Conservation (phyloP, 2,888 invertebrate species). For the Zygaena filipendulae region DNA sequence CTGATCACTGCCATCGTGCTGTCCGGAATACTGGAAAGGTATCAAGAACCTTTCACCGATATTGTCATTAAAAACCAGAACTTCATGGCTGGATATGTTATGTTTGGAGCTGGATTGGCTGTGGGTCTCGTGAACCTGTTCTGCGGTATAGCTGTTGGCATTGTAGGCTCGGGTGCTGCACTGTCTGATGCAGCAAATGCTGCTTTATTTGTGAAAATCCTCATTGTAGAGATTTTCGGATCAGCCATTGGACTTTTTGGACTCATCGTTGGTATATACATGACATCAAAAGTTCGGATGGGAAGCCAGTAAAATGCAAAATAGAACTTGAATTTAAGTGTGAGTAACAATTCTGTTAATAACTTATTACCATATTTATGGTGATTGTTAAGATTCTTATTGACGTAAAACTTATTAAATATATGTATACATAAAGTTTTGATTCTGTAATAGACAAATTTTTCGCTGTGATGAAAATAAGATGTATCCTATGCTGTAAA, state of each 20-base stretch:
- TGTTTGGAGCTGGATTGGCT: slow-evolving; percentile 96
- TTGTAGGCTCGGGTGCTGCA: slow-evolving; percentile 98
- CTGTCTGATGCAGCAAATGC: slow-evolving; percentile 98
- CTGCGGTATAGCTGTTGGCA: slow-evolving; percentile 95
- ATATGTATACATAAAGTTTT: slow-evolving; percentile 2
- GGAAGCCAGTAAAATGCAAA: slow-evolving; percentile 69
- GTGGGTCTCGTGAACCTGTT: slow-evolving; percentile 97
- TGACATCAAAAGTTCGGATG: slow-evolving; percentile 87
- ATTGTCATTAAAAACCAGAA: slow-evolving; percentile 69
- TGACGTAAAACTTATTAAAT: background rate
- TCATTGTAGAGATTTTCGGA: slow-evolving; percentile 99
- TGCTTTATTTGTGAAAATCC: slow-evolving; percentile 95
- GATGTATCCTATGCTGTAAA: too few species aligned
- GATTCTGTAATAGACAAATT: too few species aligned
- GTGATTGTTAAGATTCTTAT: background rate
- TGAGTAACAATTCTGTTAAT: slow-evolving; percentile 34
- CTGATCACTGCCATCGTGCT: slow-evolving; percentile 98
- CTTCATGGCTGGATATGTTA: slow-evolving; percentile 89
- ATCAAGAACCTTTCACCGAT: slow-evolving; percentile 51
- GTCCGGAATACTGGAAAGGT: slow-evolving; percentile 81
- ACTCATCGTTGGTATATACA: slow-evolving; percentile 96
- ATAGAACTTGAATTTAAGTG: slow-evolving; percentile 47
- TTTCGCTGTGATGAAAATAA: too few species aligned
- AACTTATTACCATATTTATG: background rate
- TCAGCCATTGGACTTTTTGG: slow-evolving; percentile 99